A percentile compares a stretch with the other conserved stretches of the same genome.
Evolutionary conservation across 2,888 invertebrate species (phyloP).

Genomic region (Carpatolechia fugitivella): DNA sequence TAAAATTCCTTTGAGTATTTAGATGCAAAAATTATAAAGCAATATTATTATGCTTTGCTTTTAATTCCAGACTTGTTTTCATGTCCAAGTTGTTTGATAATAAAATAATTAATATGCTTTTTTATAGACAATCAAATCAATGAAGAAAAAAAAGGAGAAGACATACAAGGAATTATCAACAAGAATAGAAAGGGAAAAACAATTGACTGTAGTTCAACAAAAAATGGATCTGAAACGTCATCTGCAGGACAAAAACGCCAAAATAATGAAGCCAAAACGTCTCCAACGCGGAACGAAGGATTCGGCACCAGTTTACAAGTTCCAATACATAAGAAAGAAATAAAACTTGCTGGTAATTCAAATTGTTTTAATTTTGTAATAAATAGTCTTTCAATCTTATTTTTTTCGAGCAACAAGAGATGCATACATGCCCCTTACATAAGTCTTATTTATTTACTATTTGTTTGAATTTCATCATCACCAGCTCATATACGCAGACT

Average conservation of each 20-base stretch:
- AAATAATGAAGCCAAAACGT: constrained; percentile 81
- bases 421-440: constrained; percentile 4
- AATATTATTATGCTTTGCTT: too few relatives aligned
- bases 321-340: constrained; percentile 90
- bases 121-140: constrained; percentile 60
- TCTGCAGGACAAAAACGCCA: constrained; percentile 79
- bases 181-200: constrained; percentile 87
- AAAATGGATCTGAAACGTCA: constrained; percentile 87
- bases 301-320: constrained; percentile 87
- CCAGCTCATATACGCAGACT: background rate
- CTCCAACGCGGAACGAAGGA: constrained; percentile 82
- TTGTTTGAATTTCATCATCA: background rate
- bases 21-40: too few relatives aligned
- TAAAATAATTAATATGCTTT: too few relatives aligned
- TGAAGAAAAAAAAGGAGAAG: constrained; percentile 80
- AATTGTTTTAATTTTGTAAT: constrained; percentile 26
- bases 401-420: constrained; percentile 8
- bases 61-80: background rate
- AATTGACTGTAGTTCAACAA: constrained; percentile 86
- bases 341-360: constrained; percentile 52
- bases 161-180: constrained; percentile 87
- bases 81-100: too few relatives aligned
- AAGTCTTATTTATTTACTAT: background rate
- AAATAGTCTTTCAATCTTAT: constrained; percentile 29
- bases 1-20: too few relatives aligned